These are phyloP conservation scores for Lethrus apterus DNA, from an alignment of 1,140 invertebrate genomes.

Conservation along the genomic window DNA sequence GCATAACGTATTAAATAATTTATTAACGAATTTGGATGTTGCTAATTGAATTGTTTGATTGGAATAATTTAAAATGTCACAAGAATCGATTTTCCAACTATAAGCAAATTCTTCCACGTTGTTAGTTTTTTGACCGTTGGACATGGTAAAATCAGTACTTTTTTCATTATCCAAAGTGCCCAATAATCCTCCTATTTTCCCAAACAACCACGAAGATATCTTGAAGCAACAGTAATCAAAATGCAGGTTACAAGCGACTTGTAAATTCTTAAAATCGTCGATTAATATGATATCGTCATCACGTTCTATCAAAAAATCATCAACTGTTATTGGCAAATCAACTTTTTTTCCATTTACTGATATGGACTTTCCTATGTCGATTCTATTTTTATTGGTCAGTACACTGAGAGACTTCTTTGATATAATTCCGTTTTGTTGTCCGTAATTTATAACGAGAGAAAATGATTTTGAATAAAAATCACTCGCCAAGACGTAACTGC, in stretches of 20 bases:
- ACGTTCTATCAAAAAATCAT: conserved; percentile 24
- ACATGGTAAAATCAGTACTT: conserved; percentile 49
- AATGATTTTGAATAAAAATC: conserved; percentile 48
- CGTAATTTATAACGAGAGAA: conserved; percentile 19
- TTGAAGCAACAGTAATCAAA: conserved; percentile 45
- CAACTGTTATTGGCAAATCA: conserved; percentile 16
- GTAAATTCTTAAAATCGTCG: conserved; percentile 41
- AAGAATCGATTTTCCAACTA: conserved; percentile 38
- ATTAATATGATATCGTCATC: conserved; percentile 43
- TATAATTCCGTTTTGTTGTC: not conserved
- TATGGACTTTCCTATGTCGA: conserved; percentile 13
- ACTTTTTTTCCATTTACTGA: conserved; percentile 5
- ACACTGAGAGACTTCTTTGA: conserved; percentile 18
- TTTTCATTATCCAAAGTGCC: conserved; percentile 63
- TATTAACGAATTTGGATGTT: not conserved
- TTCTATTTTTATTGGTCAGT: not conserved
- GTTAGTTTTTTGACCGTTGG: conserved; percentile 35
- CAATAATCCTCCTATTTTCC: conserved; percentile 59
- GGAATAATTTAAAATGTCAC: conserved; percentile 13
- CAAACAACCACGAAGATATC: conserved; percentile 53
- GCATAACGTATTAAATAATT: conserved; percentile 8
- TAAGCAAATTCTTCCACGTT: conserved; percentile 43
- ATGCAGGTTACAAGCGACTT: conserved; percentile 47
- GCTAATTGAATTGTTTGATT: conserved; percentile 13
- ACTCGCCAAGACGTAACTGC: conserved; percentile 56